Conservation (phyloP, 1,140 invertebrate genomes). For the Amphibalanus amphitrite region DNA sequence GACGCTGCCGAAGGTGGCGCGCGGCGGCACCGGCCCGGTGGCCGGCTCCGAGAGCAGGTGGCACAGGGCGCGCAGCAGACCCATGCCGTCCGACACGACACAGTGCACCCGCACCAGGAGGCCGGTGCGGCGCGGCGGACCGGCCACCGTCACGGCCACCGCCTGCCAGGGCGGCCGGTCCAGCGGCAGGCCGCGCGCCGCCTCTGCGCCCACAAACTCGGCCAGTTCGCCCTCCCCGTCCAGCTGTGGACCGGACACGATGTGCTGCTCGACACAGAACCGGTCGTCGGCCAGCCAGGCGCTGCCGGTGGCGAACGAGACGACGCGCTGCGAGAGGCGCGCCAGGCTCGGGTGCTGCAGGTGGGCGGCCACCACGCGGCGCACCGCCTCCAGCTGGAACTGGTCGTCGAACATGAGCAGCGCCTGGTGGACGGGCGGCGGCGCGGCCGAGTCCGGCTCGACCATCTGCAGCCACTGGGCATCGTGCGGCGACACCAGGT, state of each 20-base stretch:
- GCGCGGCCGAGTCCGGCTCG: conserved; percentile 10
- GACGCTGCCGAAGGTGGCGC: conserved; percentile 29
- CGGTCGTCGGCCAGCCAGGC: conserved; percentile 34
- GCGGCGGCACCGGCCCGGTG: conserved; percentile 22
- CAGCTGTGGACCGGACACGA: conserved; percentile 28
- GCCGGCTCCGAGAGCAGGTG: conserved; percentile 33
- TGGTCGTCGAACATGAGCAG: conserved; percentile 33
- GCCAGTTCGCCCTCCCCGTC: conserved; percentile 25
- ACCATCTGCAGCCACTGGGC: conserved; percentile 30
- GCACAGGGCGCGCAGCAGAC: conserved; percentile 32
- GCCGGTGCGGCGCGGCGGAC: conserved; percentile 26
- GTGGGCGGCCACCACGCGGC: conserved; percentile 30
- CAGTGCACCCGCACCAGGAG: conserved; percentile 36
- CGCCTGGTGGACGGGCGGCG: conserved; percentile 30
- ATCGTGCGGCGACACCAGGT: conserved; percentile 24
- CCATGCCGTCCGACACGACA: conserved; percentile 36
- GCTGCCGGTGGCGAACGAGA: conserved; percentile 27
- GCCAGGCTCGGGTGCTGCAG: conserved; percentile 26
- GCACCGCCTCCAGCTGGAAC: conserved; percentile 27
- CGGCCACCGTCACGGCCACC: conserved; percentile 30
- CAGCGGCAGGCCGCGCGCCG: conserved; percentile 26
- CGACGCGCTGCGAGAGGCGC: conserved; percentile 15
- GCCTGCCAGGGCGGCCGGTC: conserved; percentile 38
- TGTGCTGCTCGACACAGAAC: conserved; percentile 36
- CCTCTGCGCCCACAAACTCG: conserved; percentile 29